Percentiles rank a stretch among this genome's conserved stretches.
Evolutionary conservation across 2,888 invertebrate species (phyloP).

Genomic region (Allolobophora icterica): DNA sequence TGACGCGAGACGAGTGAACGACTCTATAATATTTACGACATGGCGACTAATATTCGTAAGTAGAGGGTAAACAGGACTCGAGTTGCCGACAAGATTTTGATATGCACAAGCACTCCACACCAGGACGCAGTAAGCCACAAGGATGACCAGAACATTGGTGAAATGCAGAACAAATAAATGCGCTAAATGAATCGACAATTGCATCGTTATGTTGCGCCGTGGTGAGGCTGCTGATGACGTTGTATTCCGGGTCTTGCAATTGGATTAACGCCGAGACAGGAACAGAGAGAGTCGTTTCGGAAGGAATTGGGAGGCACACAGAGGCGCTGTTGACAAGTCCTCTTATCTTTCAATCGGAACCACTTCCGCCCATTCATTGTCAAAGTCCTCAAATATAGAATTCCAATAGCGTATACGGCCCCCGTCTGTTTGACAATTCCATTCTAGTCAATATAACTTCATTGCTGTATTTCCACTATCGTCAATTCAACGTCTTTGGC

Average conservation of each 20-base stretch:
- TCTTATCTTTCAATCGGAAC: neutral
- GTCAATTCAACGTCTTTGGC: neutral
- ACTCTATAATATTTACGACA: neutral
- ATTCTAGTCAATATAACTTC: neutral
- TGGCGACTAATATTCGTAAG: neutral
- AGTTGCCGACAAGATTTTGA: neutral
- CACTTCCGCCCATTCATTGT: neutral
- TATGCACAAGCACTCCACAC: neutral
- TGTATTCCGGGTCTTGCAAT: neutral
- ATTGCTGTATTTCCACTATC: neutral
- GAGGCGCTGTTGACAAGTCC: neutral
- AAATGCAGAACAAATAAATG: neutral
- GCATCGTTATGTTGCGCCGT: neutral
- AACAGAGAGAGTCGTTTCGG: neutral
- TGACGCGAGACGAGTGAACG: neutral
- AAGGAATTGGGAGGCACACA: neutral
- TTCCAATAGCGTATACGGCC: neutral
- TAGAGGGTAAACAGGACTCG: neutral
- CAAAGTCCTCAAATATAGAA: neutral
- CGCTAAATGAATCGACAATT: neutral
- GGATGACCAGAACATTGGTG: neutral
- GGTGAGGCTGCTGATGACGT: neutral
- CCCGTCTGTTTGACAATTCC: neutral
- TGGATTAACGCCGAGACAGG: neutral
- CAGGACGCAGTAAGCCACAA: neutral